These are phyloP conservation scores for Osmerus eperlanus DNA, from an alignment of 2,113 vertebrate species.

Conservation along the genomic window DNA sequence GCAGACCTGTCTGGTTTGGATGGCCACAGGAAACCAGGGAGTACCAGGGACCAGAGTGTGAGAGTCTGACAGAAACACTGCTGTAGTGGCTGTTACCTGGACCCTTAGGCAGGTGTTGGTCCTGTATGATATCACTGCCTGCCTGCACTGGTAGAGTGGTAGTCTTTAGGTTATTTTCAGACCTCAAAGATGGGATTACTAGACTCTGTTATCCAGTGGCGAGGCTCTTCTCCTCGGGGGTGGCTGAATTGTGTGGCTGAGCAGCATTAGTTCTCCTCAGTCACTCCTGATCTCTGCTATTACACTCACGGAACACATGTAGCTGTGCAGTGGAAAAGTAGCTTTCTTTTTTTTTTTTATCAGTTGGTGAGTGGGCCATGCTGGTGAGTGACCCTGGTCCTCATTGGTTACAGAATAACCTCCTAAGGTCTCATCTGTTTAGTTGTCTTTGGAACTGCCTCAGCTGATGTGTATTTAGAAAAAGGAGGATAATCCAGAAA, in stretches of 20 bases:
- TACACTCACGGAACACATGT: background rate
- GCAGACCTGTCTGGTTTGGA: background rate
- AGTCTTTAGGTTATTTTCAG: constrained; percentile 61
- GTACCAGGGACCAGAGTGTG: too few relatives aligned
- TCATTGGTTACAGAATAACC: background rate
- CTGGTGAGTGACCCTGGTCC: too few relatives aligned
- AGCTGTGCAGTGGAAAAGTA: too few relatives aligned
- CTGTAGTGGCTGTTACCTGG: too few relatives aligned
- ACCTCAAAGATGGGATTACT: constrained; percentile 58
- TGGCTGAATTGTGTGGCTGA: constrained; percentile 4
- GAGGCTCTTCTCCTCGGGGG: constrained; percentile 19
- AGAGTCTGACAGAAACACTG: too few relatives aligned
- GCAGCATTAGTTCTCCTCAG: background rate
- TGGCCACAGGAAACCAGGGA: background rate
- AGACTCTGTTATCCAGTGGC: constrained; percentile 30
- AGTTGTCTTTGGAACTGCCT: background rate
- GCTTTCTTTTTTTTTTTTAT: background rate
- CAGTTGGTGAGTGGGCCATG: too few relatives aligned
- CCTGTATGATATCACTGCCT: too few relatives aligned
- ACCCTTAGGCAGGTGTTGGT: too few relatives aligned
- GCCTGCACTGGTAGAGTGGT: constrained; percentile 19
- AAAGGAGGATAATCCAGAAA: background rate
- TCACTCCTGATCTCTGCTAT: constrained; percentile 6
- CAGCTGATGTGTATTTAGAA: background rate
- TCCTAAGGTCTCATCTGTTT: background rate